These are phyloP conservation scores for Chelon auratus DNA, from an alignment of 2,797 vertebrate genomes.

Conservation along the genomic window DNA sequence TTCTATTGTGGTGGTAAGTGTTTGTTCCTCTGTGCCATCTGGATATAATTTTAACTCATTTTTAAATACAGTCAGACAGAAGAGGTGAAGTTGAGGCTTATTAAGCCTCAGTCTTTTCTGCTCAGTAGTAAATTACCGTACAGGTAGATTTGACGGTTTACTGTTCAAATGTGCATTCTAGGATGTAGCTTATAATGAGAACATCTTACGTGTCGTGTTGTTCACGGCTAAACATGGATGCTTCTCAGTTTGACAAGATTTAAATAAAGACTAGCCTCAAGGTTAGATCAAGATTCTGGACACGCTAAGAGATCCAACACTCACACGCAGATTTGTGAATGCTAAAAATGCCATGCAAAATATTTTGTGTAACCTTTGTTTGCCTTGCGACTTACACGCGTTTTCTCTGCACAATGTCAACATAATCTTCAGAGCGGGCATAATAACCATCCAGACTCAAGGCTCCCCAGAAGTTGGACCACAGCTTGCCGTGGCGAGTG, in stretches of 20 bases:
- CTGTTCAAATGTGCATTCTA: conserved; percentile 1
- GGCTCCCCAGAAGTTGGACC: conserved; percentile 99
- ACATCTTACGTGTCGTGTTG: background rate
- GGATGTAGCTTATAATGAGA: conserved; percentile 5
- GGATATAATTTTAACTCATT: conserved; percentile 38
- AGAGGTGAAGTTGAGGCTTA: conserved; percentile 20
- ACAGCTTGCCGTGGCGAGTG: conserved; percentile 94
- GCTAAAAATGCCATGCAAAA: conserved; percentile 25
- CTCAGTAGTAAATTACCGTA: conserved; percentile 10
- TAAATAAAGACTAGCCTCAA: too few species aligned
- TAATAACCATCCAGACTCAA: conserved; percentile 97
- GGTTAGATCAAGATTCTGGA: too few species aligned
- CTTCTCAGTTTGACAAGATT: too few species aligned
- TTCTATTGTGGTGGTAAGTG: conserved; percentile 28
- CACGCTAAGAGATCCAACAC: background rate
- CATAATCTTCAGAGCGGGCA: conserved; percentile 96
- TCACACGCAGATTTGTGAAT: conserved; percentile 16
- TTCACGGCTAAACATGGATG: conserved; percentile 16
- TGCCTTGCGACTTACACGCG: conserved; percentile 89
- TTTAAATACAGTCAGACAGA: conserved; percentile 37
- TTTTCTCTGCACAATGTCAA: conserved; percentile 96
- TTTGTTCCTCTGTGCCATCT: conserved; percentile 32
- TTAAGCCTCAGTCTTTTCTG: background rate
- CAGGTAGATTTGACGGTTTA: conserved; percentile 2
- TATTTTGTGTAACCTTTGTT: conserved; percentile 3